Evolutionary conservation across 1,140 invertebrate genomes (phyloP).

Genomic region (Zaprionus capensis): DNA sequence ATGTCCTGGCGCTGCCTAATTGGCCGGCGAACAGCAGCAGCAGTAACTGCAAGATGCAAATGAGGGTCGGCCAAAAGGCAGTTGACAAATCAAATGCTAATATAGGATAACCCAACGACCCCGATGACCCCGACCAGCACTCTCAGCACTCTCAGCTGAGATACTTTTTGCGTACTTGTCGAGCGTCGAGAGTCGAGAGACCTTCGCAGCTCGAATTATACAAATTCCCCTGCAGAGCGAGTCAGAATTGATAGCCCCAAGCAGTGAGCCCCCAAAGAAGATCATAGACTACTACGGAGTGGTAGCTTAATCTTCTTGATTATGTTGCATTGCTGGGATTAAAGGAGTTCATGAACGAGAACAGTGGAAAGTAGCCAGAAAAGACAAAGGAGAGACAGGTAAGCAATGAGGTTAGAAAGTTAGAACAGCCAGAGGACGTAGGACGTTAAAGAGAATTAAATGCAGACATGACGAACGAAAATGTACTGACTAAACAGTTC

Average conservation of each 20-base stretch:
- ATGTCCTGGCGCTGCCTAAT: slow-evolving; percentile 1
- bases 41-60: neutral
- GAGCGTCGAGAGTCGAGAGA: neutral
- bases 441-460: too few relatives aligned
- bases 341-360: neutral
- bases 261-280: neutral
- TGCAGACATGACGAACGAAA: too few relatives aligned
- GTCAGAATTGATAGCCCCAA: neutral
- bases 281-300: neutral
- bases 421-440: neutral
- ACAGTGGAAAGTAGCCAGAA: neutral
- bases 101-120: slow-evolving; percentile 2
- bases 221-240: neutral
- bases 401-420: neutral
- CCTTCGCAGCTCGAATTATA: neutral
- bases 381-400: neutral
- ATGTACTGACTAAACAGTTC: too few relatives aligned
- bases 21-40: neutral
- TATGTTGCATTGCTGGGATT: neutral
- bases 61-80: slow-evolving; percentile 5
- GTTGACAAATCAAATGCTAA: slow-evolving; percentile 7
- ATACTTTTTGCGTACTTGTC: neutral
- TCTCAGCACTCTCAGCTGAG: neutral
- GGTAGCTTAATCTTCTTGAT: neutral
- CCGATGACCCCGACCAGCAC: neutral